Conservation (phyloP, 2,888 invertebrate species). For the Lacanobia oleracea region DNA sequence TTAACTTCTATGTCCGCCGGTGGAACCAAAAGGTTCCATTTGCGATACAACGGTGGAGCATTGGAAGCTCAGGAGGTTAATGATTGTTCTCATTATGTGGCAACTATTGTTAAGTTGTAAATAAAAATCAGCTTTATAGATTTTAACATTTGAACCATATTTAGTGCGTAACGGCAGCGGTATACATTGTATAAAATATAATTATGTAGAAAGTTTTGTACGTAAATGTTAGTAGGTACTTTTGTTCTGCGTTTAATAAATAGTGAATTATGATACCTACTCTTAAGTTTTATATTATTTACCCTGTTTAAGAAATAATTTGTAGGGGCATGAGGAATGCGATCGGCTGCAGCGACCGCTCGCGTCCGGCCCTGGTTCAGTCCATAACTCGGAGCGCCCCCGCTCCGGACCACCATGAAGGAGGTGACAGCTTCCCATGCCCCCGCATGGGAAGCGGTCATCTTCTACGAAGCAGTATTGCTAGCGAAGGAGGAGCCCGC, state of each 20-base stretch:
- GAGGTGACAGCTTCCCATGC: too few species aligned
- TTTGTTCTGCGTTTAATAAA: conserved; percentile 49
- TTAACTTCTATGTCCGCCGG: too few species aligned
- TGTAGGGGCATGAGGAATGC: not conserved
- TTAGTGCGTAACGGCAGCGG: conserved; percentile 11
- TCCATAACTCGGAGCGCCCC: too few species aligned
- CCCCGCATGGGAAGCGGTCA: too few species aligned
- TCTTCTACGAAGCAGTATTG: too few species aligned
- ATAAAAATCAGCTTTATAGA: conserved; percentile 34
- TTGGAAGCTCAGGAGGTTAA: too few species aligned
- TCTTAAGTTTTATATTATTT: conserved; percentile 28
- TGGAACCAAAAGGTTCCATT: too few species aligned
- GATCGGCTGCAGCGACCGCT: too few species aligned
- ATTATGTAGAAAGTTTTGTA: conserved; percentile 55
- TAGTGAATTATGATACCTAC: conserved; percentile 27
- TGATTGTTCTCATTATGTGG: conserved; percentile 18
- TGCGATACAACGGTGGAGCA: too few species aligned
- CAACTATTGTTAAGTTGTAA: conserved; percentile 30
- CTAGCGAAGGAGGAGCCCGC: too few species aligned
- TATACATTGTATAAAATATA: conserved; percentile 39
- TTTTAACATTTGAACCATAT: conserved; percentile 6
- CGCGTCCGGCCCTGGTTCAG: too few species aligned
- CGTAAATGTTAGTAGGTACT: conserved; percentile 32
- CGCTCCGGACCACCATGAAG: too few species aligned
- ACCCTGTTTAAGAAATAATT: not conserved